phyloP scores from a whole-genome alignment of 2,113 vertebrate species.

The Chaetodon auriga region DNA sequence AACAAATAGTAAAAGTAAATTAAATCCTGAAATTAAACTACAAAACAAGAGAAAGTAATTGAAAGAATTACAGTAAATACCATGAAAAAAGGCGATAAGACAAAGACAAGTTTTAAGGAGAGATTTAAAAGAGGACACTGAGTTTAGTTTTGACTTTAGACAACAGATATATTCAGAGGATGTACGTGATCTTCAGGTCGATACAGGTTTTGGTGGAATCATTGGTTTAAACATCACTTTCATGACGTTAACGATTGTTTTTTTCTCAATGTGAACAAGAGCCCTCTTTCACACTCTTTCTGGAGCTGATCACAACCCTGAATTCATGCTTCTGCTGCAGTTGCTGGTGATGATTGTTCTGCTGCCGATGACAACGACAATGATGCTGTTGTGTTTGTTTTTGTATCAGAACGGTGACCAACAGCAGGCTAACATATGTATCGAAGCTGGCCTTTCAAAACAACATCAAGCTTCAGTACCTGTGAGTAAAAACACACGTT shows the following conservation, averaged over 20 bases:
- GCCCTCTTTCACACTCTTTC: neutral
- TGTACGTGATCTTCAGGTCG: neutral
- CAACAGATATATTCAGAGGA: neutral
- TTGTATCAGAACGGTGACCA: conserved; percentile 92
- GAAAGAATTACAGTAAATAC: neutral
- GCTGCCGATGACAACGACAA: neutral
- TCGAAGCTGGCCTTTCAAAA: conserved; percentile 93
- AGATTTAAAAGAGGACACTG: too few species aligned
- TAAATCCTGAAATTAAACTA: neutral
- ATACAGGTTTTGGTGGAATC: neutral
- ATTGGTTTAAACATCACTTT: neutral
- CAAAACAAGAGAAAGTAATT: neutral
- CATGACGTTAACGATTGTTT: too few species aligned
- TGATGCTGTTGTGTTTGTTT: conserved; percentile 24
- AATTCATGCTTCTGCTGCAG: neutral
- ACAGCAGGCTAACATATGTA: conserved; percentile 92
- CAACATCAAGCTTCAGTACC: conserved; percentile 92
- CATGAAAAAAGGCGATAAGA: neutral
- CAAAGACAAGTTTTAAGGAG: neutral
- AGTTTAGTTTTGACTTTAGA: neutral
- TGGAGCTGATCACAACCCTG: neutral
- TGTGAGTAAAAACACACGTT: conserved; percentile 87
- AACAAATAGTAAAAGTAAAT: neutral
- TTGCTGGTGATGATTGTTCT: neutral
- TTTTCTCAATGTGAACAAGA: too few species aligned